Conservation (phyloP, 1,140 invertebrate species). For the Micrasema minimum region DNA sequence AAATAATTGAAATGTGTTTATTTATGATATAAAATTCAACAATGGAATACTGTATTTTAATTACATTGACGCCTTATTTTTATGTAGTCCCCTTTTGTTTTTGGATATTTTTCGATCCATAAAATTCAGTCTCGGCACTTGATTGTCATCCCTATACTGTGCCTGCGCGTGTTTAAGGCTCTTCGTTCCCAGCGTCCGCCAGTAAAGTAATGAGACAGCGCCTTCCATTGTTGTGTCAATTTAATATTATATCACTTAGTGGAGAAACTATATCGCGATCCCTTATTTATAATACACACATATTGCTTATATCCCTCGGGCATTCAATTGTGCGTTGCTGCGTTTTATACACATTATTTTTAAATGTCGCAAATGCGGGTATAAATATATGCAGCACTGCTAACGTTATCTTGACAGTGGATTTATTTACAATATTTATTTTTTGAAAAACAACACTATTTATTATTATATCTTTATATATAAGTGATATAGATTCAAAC, state of each 20-base stretch:
- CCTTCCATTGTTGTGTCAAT: slow-evolving; percentile 47
- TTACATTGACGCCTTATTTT: too few relatives aligned
- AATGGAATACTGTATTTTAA: too few relatives aligned
- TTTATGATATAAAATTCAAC: too few relatives aligned
- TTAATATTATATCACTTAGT: slow-evolving; percentile 50
- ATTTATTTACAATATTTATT: too few relatives aligned
- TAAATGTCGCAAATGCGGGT: background rate
- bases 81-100: too few relatives aligned
- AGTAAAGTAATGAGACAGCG: slow-evolving; percentile 47
- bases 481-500: too few relatives aligned
- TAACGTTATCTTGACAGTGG: too few relatives aligned
- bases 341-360: background rate
- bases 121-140: slow-evolving; percentile 10
- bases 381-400: background rate
- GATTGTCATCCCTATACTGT: background rate
- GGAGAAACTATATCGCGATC: slow-evolving; percentile 34
- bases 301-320: background rate
- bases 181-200: slow-evolving; percentile 15
- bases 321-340: background rate
- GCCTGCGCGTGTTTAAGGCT: slow-evolving; percentile 14
- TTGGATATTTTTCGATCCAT: too few relatives aligned
- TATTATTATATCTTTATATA: too few relatives aligned
- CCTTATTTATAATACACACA: slow-evolving; percentile 8
- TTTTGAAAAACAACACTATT: too few relatives aligned
- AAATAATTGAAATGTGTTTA: too few relatives aligned